Evolutionary conservation across 2,797 vertebrate genomes (phyloP).

Genomic region (Mormyrops attenuatus): DNA sequence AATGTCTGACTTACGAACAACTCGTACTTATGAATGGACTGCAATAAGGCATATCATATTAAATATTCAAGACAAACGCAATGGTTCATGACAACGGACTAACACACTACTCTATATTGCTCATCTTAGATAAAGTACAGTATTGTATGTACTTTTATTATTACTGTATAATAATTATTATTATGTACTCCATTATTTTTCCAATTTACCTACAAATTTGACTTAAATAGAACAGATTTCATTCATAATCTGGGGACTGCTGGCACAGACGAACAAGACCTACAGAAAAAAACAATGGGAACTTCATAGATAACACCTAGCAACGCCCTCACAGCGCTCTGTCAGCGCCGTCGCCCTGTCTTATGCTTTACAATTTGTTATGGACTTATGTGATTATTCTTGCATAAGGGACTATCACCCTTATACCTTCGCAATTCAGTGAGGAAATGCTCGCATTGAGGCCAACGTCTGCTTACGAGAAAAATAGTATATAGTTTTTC

Average conservation of each 20-base stretch:
- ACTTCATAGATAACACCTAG: background rate
- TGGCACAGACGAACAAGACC: background rate
- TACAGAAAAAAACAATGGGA: background rate
- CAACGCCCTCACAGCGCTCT: background rate
- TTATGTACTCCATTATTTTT: background rate
- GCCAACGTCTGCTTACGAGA: background rate
- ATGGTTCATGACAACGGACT: background rate
- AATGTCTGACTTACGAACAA: background rate
- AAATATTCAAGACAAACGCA: background rate
- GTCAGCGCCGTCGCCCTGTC: background rate
- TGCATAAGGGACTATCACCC: background rate
- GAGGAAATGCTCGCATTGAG: background rate
- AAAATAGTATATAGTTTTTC: background rate
- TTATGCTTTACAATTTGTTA: background rate
- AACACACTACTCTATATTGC: background rate
- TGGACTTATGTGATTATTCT: background rate
- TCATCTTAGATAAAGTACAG: background rate
- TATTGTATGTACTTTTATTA: background rate
- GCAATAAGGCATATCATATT: background rate
- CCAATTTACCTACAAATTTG: too few relatives aligned
- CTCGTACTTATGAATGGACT: background rate
- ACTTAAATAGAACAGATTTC: background rate
- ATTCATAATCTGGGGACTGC: background rate
- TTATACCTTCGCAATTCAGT: background rate
- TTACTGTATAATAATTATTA: background rate